phyloP scores from a whole-genome alignment of 2,888 invertebrate genomes.

The Tridacna crocea region DNA sequence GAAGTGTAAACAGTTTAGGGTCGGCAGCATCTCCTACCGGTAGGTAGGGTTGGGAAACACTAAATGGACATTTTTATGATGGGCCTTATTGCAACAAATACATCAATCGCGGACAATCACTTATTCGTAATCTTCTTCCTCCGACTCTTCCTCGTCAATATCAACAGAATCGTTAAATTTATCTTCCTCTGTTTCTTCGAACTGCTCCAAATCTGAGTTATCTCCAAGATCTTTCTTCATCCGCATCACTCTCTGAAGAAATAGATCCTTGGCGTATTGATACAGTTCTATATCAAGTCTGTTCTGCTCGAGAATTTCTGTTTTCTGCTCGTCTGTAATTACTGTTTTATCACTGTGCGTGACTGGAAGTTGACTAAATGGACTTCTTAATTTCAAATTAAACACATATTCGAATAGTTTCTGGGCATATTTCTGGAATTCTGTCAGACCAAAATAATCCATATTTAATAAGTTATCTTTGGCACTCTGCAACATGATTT shows the following conservation, averaged over 20 bases:
- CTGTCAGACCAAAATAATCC: conserved; percentile 99
- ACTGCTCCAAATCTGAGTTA: conserved; percentile 22
- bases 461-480: conserved; percentile 96
- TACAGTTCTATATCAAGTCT: conserved; percentile 96
- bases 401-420: conserved; percentile 82
- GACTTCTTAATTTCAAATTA: conserved; percentile 72
- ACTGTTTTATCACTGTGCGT: conserved; percentile 93
- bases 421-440: conserved; percentile 90
- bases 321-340: conserved; percentile 90
- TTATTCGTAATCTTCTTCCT: conserved; percentile 31
- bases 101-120: no score
- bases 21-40: no score
- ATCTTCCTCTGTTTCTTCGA: conserved; percentile 26
- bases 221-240: conserved; percentile 53
- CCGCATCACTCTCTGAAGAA: conserved; percentile 86
- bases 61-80: no score
- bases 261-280: conserved; percentile 94
- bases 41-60: no score
- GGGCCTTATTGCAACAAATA: no score
- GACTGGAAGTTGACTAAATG: conserved; percentile 95
- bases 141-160: conserved; percentile 32
- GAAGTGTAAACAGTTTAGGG: no score
- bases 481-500: conserved; percentile 95
- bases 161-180: conserved; percentile 48
- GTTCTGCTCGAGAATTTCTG: conserved; percentile 92